A percentile compares a stretch with the other conserved stretches of the same genome.
Evolutionary conservation across 2,888 invertebrate species (phyloP).

Genomic region (Parnassius smintheus): DNA sequence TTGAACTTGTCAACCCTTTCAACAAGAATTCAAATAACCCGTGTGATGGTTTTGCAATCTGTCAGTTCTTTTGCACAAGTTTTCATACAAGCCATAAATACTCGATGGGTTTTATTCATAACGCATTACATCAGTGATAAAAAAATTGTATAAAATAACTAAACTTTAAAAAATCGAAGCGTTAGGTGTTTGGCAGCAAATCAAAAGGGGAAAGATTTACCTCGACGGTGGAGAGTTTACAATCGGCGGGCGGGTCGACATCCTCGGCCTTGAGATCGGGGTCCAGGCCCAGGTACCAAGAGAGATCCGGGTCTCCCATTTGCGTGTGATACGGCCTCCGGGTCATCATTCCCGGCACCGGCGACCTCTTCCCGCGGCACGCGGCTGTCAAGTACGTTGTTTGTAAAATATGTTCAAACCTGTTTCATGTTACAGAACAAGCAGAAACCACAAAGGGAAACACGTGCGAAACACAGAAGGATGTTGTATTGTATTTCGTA

Average conservation of each 20-base stretch:
- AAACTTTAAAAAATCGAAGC: background rate
- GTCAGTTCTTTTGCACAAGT: constrained; percentile 2
- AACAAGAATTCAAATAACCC: too few species aligned
- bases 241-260: constrained; percentile 57
- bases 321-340: constrained; percentile 57
- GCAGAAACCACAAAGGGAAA: constrained; percentile 18
- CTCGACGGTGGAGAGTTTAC: constrained; percentile 60
- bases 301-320: constrained; percentile 63
- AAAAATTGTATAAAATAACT: background rate
- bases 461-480: constrained; percentile 16
- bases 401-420: constrained; percentile 12
- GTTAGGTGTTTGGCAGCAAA: too few species aligned
- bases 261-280: constrained; percentile 75
- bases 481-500: background rate
- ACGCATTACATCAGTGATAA: background rate
- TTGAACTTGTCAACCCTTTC: too few species aligned
- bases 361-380: constrained; percentile 55
- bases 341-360: constrained; percentile 58
- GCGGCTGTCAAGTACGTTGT: constrained; percentile 33
- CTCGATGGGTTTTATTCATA: too few species aligned
- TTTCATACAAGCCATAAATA: background rate
- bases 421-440: constrained; percentile 2
- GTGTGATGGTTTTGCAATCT: constrained; percentile 18
- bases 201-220: constrained; percentile 36
- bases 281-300: constrained; percentile 76